phyloP scores from a whole-genome alignment of 2,113 vertebrate genomes.

The Planiliza haematocheilus region DNA sequence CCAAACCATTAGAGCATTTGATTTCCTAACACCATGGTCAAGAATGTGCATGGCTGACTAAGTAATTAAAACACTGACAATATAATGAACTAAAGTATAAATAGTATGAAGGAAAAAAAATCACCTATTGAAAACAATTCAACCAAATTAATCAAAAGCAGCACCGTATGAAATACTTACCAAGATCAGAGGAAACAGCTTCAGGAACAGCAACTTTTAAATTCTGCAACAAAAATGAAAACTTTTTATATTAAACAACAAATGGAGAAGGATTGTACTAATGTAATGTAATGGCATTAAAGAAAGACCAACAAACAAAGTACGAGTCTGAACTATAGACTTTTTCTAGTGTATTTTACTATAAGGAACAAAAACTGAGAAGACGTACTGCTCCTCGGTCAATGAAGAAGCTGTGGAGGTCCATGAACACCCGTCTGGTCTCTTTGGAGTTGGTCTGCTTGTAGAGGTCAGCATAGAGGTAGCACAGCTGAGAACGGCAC shows the following conservation, averaged over 20 bases:
- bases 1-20: slow-evolving; percentile 47
- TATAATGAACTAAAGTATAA: slow-evolving; percentile 5
- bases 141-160: slow-evolving; percentile 5
- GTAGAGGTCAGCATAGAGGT: slow-evolving; percentile 95
- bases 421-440: slow-evolving; percentile 92
- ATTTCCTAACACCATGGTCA: slow-evolving; percentile 43
- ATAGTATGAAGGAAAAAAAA: slow-evolving; percentile 5
- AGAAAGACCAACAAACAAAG: not conserved
- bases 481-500: slow-evolving; percentile 88
- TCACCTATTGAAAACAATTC: not conserved
- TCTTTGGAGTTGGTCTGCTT: slow-evolving; percentile 99
- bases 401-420: slow-evolving; percentile 93
- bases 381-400: slow-evolving; percentile 92
- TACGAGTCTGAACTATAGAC: too few relatives aligned
- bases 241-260: not conserved
- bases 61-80: slow-evolving; percentile 12
- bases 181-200: slow-evolving; percentile 91
- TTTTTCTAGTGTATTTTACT: not conserved
- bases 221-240: slow-evolving; percentile 82
- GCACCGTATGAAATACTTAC: slow-evolving; percentile 75
- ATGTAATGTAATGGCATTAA: not conserved
- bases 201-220: slow-evolving; percentile 95
- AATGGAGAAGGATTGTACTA: not conserved
- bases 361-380: not conserved
- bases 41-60: slow-evolving; percentile 10